Conservation (phyloP, 1,140 invertebrate species). For the Philaenus spumarius region DNA sequence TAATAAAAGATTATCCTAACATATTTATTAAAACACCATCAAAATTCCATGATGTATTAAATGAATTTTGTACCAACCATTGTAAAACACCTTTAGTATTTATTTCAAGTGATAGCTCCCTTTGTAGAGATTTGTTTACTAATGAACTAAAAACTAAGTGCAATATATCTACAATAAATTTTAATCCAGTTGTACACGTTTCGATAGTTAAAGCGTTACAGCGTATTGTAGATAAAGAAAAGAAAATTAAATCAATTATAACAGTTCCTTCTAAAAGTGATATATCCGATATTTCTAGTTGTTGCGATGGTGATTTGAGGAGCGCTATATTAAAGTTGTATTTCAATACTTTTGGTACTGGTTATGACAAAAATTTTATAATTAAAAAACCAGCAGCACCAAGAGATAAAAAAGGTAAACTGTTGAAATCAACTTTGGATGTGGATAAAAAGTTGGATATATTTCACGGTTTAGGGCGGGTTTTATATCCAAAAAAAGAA, state of each 20-base stretch:
- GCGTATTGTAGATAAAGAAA: conserved; percentile 39
- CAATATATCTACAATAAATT: conserved; percentile 56
- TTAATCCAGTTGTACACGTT: conserved; percentile 55
- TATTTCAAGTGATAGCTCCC: conserved; percentile 57
- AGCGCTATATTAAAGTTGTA: conserved; percentile 18
- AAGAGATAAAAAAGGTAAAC: background rate
- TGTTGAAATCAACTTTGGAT: background rate
- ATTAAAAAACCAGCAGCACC: conserved; percentile 11
- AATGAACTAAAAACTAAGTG: conserved; percentile 49
- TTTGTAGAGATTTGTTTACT: conserved; percentile 54
- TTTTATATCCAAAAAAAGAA: conserved; percentile 67
- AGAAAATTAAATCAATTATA: background rate
- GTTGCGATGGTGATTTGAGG: conserved; percentile 10
- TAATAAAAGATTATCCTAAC: conserved; percentile 74
- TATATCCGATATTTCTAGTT: conserved; percentile 3
- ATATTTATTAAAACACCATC: conserved; percentile 50
- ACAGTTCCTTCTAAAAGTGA: background rate
- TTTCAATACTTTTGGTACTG: background rate
- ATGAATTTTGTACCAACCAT: conserved; percentile 47
- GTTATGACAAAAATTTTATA: conserved; percentile 15
- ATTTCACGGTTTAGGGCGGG: conserved; percentile 64
- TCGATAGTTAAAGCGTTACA: conserved; percentile 59
- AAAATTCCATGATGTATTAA: conserved; percentile 54
- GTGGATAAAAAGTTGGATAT: conserved; percentile 57
- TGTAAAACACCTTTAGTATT: conserved; percentile 63